Evolutionary conservation across 2,888 invertebrate genomes (phyloP).

Genomic region (Diarsia brunnea): DNA sequence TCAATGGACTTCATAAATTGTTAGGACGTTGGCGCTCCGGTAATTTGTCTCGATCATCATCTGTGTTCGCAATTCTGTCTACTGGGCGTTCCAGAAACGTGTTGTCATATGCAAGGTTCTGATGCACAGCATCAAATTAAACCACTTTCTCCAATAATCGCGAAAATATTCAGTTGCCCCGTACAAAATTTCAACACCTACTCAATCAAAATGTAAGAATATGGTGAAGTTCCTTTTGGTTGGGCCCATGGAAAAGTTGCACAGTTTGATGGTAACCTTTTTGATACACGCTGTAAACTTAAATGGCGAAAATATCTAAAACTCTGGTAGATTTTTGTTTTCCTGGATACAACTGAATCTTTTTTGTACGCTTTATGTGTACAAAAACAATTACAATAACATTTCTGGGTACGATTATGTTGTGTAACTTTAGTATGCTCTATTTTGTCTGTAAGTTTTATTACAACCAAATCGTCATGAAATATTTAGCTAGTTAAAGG

Average conservation of each 20-base stretch:
- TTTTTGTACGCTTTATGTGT: no score
- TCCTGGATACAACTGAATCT: no score
- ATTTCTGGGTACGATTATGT: not conserved
- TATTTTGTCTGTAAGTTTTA: not conserved
- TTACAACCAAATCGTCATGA: not conserved
- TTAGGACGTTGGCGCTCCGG: conserved; percentile 63
- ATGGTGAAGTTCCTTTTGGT: no score
- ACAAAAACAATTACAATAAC: not conserved
- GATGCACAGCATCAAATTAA: not conserved
- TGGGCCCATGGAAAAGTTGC: no score
- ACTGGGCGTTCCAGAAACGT: not conserved
- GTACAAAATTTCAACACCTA: not conserved
- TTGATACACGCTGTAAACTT: not conserved
- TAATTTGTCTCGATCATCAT: conserved; percentile 47
- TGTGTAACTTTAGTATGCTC: not conserved
- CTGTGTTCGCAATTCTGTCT: not conserved
- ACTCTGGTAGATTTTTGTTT: no score
- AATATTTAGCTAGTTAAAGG: not conserved
- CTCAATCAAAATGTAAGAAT: no score
- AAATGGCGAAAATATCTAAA: no score
- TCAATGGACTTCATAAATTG: conserved; percentile 74
- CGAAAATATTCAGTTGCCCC: no score
- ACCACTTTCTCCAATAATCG: not conserved
- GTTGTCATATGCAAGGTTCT: not conserved
- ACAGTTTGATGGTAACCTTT: not conserved